Conservation (phyloP, 2,797 vertebrate species). For the Sebastes trivittatus region DNA sequence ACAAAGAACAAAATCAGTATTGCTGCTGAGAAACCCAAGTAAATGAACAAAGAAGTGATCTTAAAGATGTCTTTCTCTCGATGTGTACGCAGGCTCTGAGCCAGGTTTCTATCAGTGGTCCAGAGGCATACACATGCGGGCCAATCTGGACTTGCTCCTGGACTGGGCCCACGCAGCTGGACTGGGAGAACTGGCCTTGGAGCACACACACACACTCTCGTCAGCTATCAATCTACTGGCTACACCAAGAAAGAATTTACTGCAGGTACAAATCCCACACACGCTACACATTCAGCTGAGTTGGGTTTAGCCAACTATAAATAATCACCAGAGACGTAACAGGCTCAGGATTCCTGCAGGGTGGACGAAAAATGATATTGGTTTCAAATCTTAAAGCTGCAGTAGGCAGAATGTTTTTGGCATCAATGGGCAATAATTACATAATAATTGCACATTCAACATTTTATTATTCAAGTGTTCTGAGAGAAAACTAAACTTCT, state of each 20-base stretch:
- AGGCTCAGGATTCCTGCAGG: background rate
- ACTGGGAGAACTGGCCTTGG: conserved; percentile 79
- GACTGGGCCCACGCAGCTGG: conserved; percentile 82
- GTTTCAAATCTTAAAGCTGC: background rate
- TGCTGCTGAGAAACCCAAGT: background rate
- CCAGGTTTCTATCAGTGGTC: conserved; percentile 86
- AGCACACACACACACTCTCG: conserved; percentile 79
- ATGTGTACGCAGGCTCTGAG: conserved; percentile 76
- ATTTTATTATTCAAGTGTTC: too few species aligned
- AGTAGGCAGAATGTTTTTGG: too few species aligned
- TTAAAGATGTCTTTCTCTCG: background rate
- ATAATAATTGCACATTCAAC: too few species aligned
- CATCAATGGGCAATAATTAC: too few species aligned
- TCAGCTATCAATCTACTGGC: conserved; percentile 84
- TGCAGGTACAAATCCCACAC: conserved; percentile 73
- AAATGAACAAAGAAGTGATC: background rate
- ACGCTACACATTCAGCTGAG: conserved; percentile 7
- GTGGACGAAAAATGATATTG: background rate
- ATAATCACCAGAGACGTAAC: conserved; percentile 9
- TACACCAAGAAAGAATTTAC: conserved; percentile 79
- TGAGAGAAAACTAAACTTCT: too few species aligned
- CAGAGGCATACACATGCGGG: conserved; percentile 81
- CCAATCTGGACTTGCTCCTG: conserved; percentile 82
- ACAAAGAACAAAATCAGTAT: background rate
- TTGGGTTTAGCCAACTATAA: conserved; percentile 5